Base-by-base conservation (phyloP, 2,888 invertebrate genomes). In the Uropetala carovei region DNA sequence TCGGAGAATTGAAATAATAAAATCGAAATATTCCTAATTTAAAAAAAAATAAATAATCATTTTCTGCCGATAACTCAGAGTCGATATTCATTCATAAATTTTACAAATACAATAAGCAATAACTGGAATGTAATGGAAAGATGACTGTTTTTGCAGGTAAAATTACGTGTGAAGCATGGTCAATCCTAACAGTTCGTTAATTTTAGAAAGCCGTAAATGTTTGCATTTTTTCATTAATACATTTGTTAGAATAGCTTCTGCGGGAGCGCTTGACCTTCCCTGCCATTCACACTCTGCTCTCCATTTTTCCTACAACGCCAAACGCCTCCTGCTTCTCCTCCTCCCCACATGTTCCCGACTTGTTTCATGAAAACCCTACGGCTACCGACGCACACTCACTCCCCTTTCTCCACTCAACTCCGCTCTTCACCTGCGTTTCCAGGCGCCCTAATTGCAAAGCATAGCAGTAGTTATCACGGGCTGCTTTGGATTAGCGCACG, bases 401-500 rank as follows among this genome's bases (percentile, higher is more conserved):
- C 82, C 30, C 16, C 43, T 13, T 30, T 43, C 18, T n/a, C 4
- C 84, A 22, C 75, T 18, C 75, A 75, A n/a, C 75, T 75, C 75
- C 22, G 11, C 75, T 14, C 75, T 22, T 18, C 57, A 9, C 84
- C 57, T 58, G 82, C 82, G 82, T 27, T 58, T 27, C 85, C 22
- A 59, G 59, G 58, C 58, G 57, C 85, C 86, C 59, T 86, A 86
- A 86, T 86, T 85, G 85, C 84, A 10, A 18, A 56, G 57, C 85
- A 85, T 58, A 58, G 85, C 22, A 58, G 85, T 58, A 85, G 85
- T 58, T 56, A 86, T 43, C 83, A 43, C 83, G 18, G 43, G 83
- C 83, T 22, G 86, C 59, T 30, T 86, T 30, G 86, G 60, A 86
- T 86, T 86, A 60, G 60, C 30, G 86, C 86, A 86, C 86, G 86